A percentile compares a stretch with the other conserved stretches of the same genome.
Evolutionary conservation across 2,888 invertebrate species (phyloP).

Genomic region (Arctia plantaginis): DNA sequence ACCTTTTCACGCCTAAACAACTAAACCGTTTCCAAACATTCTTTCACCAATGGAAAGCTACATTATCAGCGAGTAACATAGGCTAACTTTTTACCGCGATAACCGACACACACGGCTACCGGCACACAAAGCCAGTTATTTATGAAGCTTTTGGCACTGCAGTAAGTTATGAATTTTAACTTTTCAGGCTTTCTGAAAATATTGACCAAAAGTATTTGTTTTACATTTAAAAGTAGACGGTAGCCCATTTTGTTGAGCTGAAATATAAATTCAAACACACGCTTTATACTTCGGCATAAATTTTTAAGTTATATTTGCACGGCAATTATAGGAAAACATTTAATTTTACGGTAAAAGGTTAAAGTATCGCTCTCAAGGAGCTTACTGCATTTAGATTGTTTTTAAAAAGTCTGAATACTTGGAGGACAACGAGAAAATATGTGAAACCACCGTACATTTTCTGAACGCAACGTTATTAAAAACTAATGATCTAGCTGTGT

Average conservation of each 20-base stretch:
- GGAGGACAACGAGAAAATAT: slow-evolving; percentile 1
- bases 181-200: neutral
- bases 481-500: slow-evolving; percentile 17
- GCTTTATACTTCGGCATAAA: neutral
- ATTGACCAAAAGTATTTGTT: neutral
- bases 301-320: too few species aligned
- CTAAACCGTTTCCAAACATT: too few species aligned
- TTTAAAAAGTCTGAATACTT: neutral
- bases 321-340: neutral
- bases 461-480: slow-evolving; percentile 16
- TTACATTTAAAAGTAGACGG: neutral
- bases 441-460: slow-evolving; percentile 2
- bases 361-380: neutral
- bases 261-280: neutral
- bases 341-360: neutral
- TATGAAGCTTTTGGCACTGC: neutral
- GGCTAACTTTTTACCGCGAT: too few species aligned
- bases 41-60: too few species aligned
- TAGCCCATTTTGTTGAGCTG: neutral
- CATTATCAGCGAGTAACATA: too few species aligned
- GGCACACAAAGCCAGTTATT: neutral
- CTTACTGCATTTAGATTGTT: slow-evolving; percentile 15
- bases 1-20: too few species aligned
- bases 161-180: neutral
- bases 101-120: too few species aligned